Conservation (phyloP, 1,140 invertebrate species). For the Euwallacea fornicatus region DNA sequence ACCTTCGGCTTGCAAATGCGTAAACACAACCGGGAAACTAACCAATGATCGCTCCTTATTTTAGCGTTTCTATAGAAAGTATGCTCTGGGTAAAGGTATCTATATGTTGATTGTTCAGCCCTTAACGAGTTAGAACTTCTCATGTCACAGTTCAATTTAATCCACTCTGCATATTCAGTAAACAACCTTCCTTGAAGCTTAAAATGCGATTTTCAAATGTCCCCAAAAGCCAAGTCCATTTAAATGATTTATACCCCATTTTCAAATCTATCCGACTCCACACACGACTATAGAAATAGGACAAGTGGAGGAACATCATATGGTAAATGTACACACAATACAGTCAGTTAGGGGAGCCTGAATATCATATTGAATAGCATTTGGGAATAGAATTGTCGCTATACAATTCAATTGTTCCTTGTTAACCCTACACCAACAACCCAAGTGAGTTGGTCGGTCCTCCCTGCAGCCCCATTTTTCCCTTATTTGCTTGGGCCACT, state of each 20-base stretch:
- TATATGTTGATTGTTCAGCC: too few relatives aligned
- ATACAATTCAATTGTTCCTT: conserved; percentile 53
- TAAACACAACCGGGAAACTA: too few relatives aligned
- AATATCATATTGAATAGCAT: conserved; percentile 51
- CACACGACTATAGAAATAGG: conserved; percentile 41
- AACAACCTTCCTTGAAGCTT: too few relatives aligned
- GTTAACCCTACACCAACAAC: conserved; percentile 51
- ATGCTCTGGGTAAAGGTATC: too few relatives aligned
- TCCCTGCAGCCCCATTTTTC: background rate
- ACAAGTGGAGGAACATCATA: conserved; percentile 48
- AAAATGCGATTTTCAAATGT: background rate
- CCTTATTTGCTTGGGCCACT: conserved; percentile 37
- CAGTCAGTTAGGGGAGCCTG: conserved; percentile 40
- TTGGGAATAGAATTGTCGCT: conserved; percentile 49
- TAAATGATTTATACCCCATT: conserved; percentile 43
- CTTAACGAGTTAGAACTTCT: too few relatives aligned
- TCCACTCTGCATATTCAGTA: too few relatives aligned
- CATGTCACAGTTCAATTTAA: too few relatives aligned
- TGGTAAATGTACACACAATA: conserved; percentile 50
- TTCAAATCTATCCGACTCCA: conserved; percentile 34
- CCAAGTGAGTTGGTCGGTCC: conserved; percentile 26
- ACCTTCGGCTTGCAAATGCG: too few relatives aligned
- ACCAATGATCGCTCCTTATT: too few relatives aligned
- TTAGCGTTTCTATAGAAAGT: too few relatives aligned
- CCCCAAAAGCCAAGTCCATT: conserved; percentile 32